A percentile compares a stretch with the other conserved stretches of the same genome.
phyloP scores from a whole-genome alignment of 2,113 vertebrate genomes.

The Spheniscus mendiculus region DNA sequence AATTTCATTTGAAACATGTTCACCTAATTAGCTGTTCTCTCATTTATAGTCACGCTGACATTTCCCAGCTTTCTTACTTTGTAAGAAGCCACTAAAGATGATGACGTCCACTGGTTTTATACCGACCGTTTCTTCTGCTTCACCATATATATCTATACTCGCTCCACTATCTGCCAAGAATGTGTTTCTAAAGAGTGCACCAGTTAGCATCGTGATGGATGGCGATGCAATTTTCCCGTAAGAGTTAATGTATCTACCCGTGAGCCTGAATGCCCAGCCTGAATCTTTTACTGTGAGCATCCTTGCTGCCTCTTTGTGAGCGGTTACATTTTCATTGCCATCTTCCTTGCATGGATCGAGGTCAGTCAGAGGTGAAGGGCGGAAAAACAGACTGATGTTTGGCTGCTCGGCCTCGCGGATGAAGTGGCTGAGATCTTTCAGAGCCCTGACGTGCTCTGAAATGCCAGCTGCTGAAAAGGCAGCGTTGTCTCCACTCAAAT shows the following conservation, averaged over 20 bases:
- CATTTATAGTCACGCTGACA: fast-evolving
- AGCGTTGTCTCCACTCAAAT: background rate
- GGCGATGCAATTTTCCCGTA: background rate
- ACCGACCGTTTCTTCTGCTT: background rate
- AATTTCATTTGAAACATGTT: background rate
- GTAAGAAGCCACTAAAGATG: background rate
- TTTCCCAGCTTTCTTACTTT: background rate
- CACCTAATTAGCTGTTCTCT: background rate
- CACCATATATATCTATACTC: background rate
- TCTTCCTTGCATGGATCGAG: background rate
- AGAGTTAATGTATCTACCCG: background rate
- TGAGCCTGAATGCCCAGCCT: background rate
- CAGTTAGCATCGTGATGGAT: fast-evolving
- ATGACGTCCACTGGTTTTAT: background rate
- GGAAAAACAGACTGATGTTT: background rate
- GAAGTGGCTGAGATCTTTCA: background rate
- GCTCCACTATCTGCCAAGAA: background rate
- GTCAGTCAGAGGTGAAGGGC: background rate
- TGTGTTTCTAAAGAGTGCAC: background rate
- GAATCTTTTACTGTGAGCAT: background rate
- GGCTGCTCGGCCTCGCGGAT: background rate
- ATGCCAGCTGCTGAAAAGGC: background rate
- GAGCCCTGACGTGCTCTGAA: background rate
- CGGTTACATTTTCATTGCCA: background rate
- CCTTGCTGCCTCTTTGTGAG: background rate